Conservation (phyloP, 2,113 vertebrate species). For the Cebus imitator region DNA sequence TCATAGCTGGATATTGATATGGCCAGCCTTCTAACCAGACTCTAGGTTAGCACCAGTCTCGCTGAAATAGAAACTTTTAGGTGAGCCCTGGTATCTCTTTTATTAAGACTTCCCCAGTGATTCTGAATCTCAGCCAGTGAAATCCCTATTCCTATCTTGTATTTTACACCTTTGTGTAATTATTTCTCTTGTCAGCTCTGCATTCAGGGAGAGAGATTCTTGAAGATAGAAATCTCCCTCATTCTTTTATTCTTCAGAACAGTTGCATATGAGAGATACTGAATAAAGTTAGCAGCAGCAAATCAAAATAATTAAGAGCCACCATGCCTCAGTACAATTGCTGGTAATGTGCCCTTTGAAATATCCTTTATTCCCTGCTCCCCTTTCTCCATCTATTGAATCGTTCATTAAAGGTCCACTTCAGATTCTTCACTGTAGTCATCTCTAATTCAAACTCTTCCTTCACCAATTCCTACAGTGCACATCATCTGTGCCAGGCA, state of each 20-base stretch:
- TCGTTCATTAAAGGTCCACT: background rate
- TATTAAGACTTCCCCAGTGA: background rate
- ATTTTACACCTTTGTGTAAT: background rate
- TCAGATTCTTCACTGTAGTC: background rate
- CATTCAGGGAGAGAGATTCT: background rate
- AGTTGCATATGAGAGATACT: background rate
- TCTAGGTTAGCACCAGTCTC: background rate
- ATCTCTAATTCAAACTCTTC: background rate
- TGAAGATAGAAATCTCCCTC: background rate
- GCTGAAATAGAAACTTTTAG: background rate
- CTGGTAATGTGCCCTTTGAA: background rate
- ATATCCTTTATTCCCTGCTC: background rate
- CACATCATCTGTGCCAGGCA: background rate
- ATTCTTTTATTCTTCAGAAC: background rate
- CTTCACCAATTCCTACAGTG: background rate
- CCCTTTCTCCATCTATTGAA: background rate
- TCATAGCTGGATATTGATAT: background rate
- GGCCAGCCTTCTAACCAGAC: background rate
- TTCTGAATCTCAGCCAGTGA: background rate
- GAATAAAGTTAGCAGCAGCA: background rate
- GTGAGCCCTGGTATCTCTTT: background rate
- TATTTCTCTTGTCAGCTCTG: background rate
- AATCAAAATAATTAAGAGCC: background rate
- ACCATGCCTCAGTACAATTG: background rate
- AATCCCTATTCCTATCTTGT: background rate